These are phyloP conservation scores for Luffia ferchaultella DNA, from an alignment of 2,888 invertebrate genomes.

Conservation along the genomic window DNA sequence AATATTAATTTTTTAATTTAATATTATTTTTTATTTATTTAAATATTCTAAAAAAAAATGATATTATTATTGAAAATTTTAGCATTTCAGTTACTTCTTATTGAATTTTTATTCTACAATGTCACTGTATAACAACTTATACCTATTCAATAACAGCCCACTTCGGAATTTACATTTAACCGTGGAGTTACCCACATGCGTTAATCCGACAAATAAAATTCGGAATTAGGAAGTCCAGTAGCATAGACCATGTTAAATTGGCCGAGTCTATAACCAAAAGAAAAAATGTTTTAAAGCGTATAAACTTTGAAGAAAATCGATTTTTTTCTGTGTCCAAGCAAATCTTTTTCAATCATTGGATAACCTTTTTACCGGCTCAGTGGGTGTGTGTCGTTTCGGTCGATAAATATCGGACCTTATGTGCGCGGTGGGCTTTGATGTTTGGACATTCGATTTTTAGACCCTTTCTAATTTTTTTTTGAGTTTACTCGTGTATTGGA, in stretches of 20 bases:
- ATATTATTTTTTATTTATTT: too few relatives aligned
- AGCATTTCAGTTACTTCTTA: too few relatives aligned
- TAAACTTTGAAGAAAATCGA: constrained; percentile 7
- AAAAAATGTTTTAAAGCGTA: background rate
- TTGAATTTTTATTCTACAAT: too few relatives aligned
- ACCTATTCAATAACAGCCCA: too few relatives aligned
- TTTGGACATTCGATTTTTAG: constrained; percentile 4
- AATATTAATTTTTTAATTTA: too few relatives aligned
- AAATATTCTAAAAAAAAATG: too few relatives aligned
- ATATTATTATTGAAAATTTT: too few relatives aligned
- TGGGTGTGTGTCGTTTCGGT: constrained; percentile 28
- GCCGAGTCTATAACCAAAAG: background rate
- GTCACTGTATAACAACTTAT: too few relatives aligned
- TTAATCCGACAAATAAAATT: background rate
- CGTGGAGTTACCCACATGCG: too few relatives aligned
- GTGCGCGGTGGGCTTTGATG: constrained; percentile 52
- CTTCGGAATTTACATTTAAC: too few relatives aligned
- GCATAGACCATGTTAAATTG: background rate
- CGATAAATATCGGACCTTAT: constrained; percentile 58
- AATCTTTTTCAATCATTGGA: constrained; percentile 48
- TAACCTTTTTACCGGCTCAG: constrained; percentile 39
- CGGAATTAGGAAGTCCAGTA: background rate
- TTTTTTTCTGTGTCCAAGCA: constrained; percentile 48
- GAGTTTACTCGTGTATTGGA: too few relatives aligned
- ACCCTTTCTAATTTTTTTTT: background rate